Evolutionary conservation across 35 echinoderm and acorn worm genomes (phyloP).

Genomic region (Apostichopus californicus): DNA sequence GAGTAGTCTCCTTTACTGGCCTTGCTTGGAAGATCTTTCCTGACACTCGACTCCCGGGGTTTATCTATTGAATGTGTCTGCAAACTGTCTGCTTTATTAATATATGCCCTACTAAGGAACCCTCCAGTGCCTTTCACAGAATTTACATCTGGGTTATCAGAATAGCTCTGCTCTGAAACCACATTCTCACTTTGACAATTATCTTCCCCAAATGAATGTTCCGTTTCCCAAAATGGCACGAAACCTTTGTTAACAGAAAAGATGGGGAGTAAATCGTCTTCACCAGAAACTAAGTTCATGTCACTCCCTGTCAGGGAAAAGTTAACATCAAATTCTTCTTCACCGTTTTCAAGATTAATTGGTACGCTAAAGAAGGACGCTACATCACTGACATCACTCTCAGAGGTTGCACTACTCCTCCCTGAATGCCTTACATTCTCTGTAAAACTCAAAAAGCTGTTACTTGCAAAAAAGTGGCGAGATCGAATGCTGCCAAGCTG

Average conservation of each 20-base stretch:
- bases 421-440: neutral
- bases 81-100: neutral
- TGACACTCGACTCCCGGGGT: neutral
- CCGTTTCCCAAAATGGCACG: neutral
- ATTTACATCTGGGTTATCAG: too few species aligned
- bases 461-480: conserved; percentile 20
- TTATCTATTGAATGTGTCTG: neutral
- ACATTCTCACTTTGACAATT: neutral
- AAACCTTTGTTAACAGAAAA: neutral
- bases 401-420: neutral
- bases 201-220: neutral
- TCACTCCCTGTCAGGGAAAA: conserved; percentile 54
- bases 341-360: neutral
- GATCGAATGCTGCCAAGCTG: neutral
- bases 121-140: too few species aligned
- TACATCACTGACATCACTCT: neutral
- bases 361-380: conserved; percentile 33
- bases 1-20: neutral
- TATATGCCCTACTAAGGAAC: too few species aligned
- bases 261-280: neutral
- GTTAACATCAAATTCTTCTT: conserved; percentile 19
- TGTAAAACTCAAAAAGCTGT: conserved; percentile 38
- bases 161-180: too few species aligned
- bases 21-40: conserved; percentile 9
- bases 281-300: conserved; percentile 26